phyloP scores from a whole-genome alignment of 2,113 vertebrate genomes.

The Macaca nemestrina region DNA sequence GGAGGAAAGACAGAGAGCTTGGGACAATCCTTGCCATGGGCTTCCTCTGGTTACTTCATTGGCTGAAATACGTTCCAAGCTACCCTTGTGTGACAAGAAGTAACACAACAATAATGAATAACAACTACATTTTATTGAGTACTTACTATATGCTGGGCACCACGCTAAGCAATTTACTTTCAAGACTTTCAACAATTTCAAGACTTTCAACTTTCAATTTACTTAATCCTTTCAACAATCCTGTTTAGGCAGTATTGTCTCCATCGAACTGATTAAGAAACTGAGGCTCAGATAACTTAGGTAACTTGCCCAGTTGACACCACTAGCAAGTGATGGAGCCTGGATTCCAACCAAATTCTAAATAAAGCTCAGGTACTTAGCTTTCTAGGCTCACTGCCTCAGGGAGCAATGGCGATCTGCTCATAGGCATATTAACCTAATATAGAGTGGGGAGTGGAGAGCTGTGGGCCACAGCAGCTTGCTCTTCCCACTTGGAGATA shows the following conservation, averaged over 20 bases:
- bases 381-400: not conserved
- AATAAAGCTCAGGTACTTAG: not conserved
- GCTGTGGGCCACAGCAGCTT: not conserved
- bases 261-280: not conserved
- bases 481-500: not conserved
- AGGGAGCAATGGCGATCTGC: accelerated
- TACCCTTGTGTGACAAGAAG: not conserved
- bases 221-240: not conserved
- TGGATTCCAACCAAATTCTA: not conserved
- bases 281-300: not conserved
- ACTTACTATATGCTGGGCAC: not conserved
- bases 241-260: too few relatives aligned
- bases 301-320: not conserved
- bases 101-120: not conserved
- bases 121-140: not conserved
- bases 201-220: too few relatives aligned
- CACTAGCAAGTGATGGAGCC: not conserved
- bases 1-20: not conserved
- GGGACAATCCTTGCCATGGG: not conserved
- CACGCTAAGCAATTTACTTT: not conserved
- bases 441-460: not conserved
- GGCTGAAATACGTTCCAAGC: not conserved
- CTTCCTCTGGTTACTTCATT: not conserved
- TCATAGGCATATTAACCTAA: not conserved
- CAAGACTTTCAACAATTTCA: not conserved